Percentiles rank a stretch among this genome's conserved stretches.
These are phyloP conservation scores for Vireo griseus DNA, from an alignment of 2,797 vertebrate species.

Conservation along the genomic window DNA sequence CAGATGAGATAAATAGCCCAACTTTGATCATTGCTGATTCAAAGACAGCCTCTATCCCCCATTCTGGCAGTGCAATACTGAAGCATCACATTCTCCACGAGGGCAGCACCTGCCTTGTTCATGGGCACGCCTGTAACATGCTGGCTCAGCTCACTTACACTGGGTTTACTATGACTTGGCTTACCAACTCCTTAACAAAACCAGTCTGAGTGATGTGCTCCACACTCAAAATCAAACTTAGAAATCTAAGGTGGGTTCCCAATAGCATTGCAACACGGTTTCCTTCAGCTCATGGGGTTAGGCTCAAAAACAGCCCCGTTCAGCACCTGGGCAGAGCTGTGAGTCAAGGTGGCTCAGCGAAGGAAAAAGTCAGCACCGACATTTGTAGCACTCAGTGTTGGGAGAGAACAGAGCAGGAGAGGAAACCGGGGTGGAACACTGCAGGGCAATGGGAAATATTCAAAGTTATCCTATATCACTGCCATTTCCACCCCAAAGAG, in stretches of 20 bases:
- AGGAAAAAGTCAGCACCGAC: background rate
- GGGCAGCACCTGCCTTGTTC: background rate
- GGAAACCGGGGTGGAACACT: background rate
- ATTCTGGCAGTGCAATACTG: background rate
- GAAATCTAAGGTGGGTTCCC: background rate
- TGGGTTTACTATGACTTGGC: background rate
- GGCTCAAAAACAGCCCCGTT: background rate
- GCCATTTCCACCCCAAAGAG: background rate
- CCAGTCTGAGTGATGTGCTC: background rate
- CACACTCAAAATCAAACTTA: background rate
- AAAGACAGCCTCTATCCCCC: background rate
- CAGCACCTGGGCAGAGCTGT: background rate
- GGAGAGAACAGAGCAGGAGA: background rate
- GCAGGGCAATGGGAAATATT: background rate
- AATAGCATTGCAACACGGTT: background rate
- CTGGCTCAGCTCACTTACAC: fast-evolving
- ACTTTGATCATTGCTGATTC: background rate
- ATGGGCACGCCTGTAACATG: background rate
- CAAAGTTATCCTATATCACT: background rate
- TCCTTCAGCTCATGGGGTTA: background rate
- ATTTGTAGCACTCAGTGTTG: background rate
- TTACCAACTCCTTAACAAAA: background rate
- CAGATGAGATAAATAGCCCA: background rate
- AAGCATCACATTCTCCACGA: background rate
- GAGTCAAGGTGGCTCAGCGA: background rate